Conservation (phyloP, 2,113 vertebrate species). For the Genyomyrus donnyi region DNA sequence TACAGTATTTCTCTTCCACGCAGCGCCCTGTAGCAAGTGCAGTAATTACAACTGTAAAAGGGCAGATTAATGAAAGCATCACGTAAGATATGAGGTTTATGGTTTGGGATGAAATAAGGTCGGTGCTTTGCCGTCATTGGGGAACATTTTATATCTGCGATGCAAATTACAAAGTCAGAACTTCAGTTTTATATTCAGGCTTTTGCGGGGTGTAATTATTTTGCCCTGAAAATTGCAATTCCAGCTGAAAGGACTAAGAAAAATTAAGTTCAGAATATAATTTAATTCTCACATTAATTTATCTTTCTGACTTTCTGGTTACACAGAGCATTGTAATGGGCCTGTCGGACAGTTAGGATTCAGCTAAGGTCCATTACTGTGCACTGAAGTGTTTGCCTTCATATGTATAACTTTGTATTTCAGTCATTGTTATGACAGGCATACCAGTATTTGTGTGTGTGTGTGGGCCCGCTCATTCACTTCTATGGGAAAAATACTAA, state of each 20-base stretch:
- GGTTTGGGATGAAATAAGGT: conserved; percentile 20
- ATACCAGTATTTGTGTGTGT: not conserved
- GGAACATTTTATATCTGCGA: not conserved
- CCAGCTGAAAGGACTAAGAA: not conserved
- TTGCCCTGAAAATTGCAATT: not conserved
- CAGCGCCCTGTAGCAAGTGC: not conserved
- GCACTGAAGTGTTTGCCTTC: not conserved
- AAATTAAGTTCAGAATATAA: not conserved
- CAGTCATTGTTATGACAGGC: not conserved
- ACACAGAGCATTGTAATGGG: not conserved
- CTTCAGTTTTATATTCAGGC: not conserved
- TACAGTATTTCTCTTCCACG: not conserved
- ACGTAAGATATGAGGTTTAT: conserved; percentile 16
- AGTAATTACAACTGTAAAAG: conserved; percentile 7
- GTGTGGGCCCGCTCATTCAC: not conserved
- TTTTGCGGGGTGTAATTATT: conserved; percentile 2
- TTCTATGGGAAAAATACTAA: no score
- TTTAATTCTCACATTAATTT: not conserved
- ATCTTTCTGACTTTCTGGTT: not conserved
- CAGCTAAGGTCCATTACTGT: not conserved
- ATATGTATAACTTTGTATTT: not conserved
- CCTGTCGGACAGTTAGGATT: not conserved
- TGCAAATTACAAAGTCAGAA: not conserved
- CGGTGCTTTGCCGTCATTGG: not conserved
- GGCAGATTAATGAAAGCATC: not conserved